A percentile compares a stretch with the other conserved stretches of the same genome.
These are phyloP conservation scores for Bostrychus sinensis DNA, from an alignment of 2,113 vertebrate species.

Conservation along the genomic window DNA sequence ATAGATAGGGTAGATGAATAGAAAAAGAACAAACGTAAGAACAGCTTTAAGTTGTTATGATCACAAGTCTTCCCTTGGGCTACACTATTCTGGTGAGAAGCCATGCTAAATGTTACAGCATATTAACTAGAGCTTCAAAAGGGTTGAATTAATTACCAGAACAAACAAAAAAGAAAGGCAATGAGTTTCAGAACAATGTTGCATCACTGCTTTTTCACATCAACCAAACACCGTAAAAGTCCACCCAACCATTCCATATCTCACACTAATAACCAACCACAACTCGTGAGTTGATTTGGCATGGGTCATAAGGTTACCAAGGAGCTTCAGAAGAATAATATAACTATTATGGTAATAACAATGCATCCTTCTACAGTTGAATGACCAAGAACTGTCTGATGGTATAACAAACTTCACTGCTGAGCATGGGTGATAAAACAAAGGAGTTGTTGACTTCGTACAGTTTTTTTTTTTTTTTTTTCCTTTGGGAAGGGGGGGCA, in stretches of 20 bases:
- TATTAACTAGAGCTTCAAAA: constrained; percentile 94
- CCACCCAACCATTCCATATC: constrained; percentile 86
- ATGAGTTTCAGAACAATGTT: constrained; percentile 96
- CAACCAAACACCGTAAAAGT: constrained; percentile 94
- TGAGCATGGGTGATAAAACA: constrained; percentile 92
- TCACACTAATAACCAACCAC: constrained; percentile 90
- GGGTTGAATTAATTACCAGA: constrained; percentile 92
- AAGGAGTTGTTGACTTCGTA: constrained; percentile 82
- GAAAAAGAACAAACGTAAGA: constrained; percentile 71
- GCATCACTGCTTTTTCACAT: constrained; percentile 97
- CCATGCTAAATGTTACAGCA: constrained; percentile 99
- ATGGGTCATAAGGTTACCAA: constrained; percentile 85
- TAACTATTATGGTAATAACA: constrained; percentile 86
- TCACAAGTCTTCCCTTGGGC: constrained; percentile 82
- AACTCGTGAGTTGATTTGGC: constrained; percentile 87
- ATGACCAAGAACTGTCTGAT: constrained; percentile 85
- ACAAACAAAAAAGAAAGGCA: constrained; percentile 89
- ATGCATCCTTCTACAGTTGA: constrained; percentile 83
- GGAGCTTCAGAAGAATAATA: constrained; percentile 80
- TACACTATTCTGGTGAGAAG: constrained; percentile 97
- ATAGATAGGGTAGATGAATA: constrained; percentile 83
- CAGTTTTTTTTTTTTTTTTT: constrained; percentile 78
- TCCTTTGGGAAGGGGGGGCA: too few species aligned
- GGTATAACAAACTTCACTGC: constrained; percentile 92
- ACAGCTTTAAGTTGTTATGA: constrained; percentile 85